Evolutionary conservation across 2,888 invertebrate genomes (phyloP).

Genomic region (Taenaris catops): DNA sequence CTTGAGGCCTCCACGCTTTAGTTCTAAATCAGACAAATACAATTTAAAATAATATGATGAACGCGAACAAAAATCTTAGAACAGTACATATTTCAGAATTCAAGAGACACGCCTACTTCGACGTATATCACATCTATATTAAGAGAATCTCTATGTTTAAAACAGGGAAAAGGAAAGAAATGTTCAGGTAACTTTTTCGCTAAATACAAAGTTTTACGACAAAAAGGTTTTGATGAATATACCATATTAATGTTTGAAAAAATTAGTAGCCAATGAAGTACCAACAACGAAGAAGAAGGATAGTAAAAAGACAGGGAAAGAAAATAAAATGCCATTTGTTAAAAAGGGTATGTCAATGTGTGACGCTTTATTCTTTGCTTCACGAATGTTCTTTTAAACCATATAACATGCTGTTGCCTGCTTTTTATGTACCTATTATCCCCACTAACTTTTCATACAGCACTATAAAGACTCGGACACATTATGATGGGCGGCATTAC

Average conservation of each 20-base stretch:
- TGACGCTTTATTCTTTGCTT: constrained; percentile 29
- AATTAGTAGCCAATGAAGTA: constrained; percentile 51
- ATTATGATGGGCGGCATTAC: too few species aligned
- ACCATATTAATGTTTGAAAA: constrained; percentile 13
- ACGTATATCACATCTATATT: constrained; percentile 79
- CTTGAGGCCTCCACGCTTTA: too few species aligned
- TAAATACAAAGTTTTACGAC: background rate
- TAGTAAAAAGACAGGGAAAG: constrained; percentile 61
- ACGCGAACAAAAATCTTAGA: too few species aligned
- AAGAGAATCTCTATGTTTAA: constrained; percentile 80
- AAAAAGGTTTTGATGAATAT: background rate
- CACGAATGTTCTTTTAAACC: too few species aligned
- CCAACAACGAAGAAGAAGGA: constrained; percentile 60
- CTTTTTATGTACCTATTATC: too few species aligned
- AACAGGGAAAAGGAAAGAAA: constrained; percentile 75
- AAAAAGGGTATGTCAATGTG: constrained; percentile 65
- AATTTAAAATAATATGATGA: too few species aligned
- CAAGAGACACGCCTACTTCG: constrained; percentile 73
- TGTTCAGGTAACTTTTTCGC: constrained; percentile 61
- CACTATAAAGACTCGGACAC: too few species aligned
- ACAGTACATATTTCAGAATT: constrained; percentile 62
- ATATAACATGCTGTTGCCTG: too few species aligned
- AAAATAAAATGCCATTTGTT: constrained; percentile 51
- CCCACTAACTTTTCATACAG: too few species aligned
- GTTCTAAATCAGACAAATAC: too few species aligned